Conservation (phyloP, 2,113 vertebrate genomes). For the Rynchops niger region DNA sequence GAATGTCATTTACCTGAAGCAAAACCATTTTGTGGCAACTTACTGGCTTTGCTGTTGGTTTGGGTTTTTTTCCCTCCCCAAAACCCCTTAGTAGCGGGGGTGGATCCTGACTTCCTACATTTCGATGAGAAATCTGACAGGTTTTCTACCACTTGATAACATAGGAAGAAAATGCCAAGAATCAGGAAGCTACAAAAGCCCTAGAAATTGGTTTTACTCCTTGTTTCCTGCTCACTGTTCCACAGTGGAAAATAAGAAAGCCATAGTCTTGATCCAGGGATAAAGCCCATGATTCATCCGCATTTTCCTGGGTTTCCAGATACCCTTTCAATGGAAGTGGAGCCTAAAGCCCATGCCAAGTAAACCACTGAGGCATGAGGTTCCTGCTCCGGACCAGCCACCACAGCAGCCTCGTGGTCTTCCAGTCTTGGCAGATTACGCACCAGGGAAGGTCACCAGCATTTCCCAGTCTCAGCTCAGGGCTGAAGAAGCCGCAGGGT, state of each 20-base stretch:
- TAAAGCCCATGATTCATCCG: not conserved
- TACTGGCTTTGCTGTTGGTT: not conserved
- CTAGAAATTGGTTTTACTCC: not conserved
- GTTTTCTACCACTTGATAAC: not conserved
- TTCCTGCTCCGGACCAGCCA: not conserved
- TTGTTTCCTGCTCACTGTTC: not conserved
- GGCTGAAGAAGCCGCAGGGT: not conserved
- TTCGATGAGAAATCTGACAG: not conserved
- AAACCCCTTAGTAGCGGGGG: not conserved
- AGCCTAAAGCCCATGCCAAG: not conserved
- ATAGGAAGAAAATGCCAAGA: not conserved
- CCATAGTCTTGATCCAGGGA: not conserved
- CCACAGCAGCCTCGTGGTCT: not conserved
- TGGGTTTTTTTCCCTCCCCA: not conserved
- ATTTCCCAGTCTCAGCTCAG: not conserved
- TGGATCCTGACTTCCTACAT: not conserved
- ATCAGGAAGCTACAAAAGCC: not conserved
- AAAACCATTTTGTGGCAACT: not conserved
- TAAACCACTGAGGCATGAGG: fast-evolving
- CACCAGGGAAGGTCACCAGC: not conserved
- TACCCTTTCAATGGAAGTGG: not conserved
- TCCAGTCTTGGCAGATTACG: not conserved
- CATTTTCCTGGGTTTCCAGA: not conserved
- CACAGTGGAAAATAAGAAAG: not conserved
- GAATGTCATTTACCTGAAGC: not conserved